phyloP scores from a whole-genome alignment of 2,888 invertebrate species.

The Ectropis crepuscularia region DNA sequence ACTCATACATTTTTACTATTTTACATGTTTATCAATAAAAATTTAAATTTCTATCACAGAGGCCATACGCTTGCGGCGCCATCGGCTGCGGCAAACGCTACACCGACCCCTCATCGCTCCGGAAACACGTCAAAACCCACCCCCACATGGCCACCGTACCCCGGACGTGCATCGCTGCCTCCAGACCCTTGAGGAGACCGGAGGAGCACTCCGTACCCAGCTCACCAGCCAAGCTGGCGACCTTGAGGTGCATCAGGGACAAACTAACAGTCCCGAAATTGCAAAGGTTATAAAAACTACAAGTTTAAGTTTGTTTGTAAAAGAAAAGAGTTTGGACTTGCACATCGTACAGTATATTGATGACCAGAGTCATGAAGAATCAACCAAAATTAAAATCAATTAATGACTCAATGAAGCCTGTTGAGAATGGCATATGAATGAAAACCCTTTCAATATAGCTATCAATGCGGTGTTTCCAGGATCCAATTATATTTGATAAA shows the following conservation, averaged over 20 bases:
- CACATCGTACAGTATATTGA: no score
- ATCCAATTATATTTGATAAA: no score
- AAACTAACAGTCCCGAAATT: slow-evolving; percentile 73
- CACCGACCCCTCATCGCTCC: slow-evolving; percentile 96
- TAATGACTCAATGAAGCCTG: no score
- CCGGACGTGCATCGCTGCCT: slow-evolving; percentile 68
- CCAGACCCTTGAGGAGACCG: slow-evolving; percentile 59
- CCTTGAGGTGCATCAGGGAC: slow-evolving; percentile 73
- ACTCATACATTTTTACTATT: no score
- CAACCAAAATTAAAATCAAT: no score
- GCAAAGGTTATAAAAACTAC: slow-evolving; percentile 57
- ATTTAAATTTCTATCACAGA: slow-evolving; percentile 78
- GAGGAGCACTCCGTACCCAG: slow-evolving; percentile 73
- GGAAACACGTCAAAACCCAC: slow-evolving; percentile 97
- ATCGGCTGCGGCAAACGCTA: slow-evolving; percentile 95
- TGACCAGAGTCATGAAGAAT: no score
- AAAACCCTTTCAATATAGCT: no score
- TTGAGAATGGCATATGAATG: no score
- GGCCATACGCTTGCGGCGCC: slow-evolving; percentile 96
- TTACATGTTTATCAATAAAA: no score
- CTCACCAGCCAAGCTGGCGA: slow-evolving; percentile 76
- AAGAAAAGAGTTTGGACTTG: no score
- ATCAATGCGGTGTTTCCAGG: no score
- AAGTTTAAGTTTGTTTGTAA: background rate
- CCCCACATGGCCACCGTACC: slow-evolving; percentile 74